Conservation (phyloP, 2,888 invertebrate genomes). For the Amphipyra tragopoginis region DNA sequence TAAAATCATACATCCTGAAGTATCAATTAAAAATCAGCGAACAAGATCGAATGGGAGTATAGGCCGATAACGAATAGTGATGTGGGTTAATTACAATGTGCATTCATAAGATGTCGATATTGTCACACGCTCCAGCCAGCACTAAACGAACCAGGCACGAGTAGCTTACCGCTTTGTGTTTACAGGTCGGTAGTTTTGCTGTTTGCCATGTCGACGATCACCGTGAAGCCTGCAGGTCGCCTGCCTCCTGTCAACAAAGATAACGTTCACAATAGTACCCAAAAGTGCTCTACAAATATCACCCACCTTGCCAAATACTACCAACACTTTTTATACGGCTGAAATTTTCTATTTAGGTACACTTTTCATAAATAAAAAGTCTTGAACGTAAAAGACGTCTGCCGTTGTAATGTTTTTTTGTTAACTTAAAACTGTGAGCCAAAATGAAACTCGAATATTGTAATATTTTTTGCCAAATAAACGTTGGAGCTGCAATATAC, state of each 20-base stretch:
- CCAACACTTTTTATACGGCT: constrained; percentile 10
- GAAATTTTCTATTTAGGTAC: constrained; percentile 1
- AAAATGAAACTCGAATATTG: constrained; percentile 49
- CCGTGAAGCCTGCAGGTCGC: constrained; percentile 38
- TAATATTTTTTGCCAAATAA: constrained; percentile 64
- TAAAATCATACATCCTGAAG: not conserved
- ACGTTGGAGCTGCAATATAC: constrained; percentile 61
- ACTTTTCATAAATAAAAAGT: constrained; percentile 12
- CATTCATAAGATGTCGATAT: constrained; percentile 31
- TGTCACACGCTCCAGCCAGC: constrained; percentile 40
- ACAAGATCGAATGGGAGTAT: too few relatives aligned
- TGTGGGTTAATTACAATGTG: not conserved
- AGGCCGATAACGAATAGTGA: too few relatives aligned
- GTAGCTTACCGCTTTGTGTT: constrained; percentile 61
- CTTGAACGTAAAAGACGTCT: constrained; percentile 23
- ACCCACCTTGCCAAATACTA: constrained; percentile 33
- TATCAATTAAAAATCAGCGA: not conserved
- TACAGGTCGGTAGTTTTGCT: constrained; percentile 58
- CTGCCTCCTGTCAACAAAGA: constrained; percentile 57
- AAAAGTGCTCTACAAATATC: constrained; percentile 30
- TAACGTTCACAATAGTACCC: constrained; percentile 53
- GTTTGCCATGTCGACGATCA: constrained; percentile 56
- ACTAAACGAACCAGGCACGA: constrained; percentile 43
- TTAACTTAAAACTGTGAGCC: constrained; percentile 43
- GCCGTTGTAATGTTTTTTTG: constrained; percentile 35